A percentile compares a stretch with the other conserved stretches of the same genome.
phyloP scores from a whole-genome alignment of 2,888 invertebrate species.

The Catocala nupta region DNA sequence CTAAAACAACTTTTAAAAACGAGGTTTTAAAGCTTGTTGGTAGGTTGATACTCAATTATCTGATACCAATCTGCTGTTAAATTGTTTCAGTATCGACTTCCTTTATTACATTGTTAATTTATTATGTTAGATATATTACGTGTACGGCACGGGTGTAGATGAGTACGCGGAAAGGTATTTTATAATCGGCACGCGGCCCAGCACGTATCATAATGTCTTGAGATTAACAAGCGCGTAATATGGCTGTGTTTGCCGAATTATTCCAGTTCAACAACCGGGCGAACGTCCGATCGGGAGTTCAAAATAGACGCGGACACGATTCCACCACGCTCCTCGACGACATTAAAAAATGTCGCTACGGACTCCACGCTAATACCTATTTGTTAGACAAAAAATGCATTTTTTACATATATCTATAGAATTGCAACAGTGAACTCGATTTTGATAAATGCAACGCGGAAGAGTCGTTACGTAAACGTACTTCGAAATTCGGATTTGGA shows the following conservation, averaged over 20 bases:
- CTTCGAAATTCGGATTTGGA: constrained; percentile 50
- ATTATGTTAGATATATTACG: constrained; percentile 29
- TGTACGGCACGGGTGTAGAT: constrained; percentile 23
- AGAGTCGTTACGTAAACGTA: constrained; percentile 46
- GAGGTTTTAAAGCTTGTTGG: constrained; percentile 35
- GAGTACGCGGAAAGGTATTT: constrained; percentile 56
- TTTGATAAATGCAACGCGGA: constrained; percentile 51
- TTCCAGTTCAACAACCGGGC: constrained; percentile 86
- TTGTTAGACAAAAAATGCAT: constrained; percentile 23
- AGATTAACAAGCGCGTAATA: constrained; percentile 82
- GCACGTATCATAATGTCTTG: constrained; percentile 68
- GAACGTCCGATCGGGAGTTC: constrained; percentile 82
- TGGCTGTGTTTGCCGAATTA: constrained; percentile 86
- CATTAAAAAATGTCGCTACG: constrained; percentile 62
- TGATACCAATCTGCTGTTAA: constrained; percentile 44
- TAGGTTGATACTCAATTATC: constrained; percentile 45
- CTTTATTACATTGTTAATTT: constrained; percentile 33
- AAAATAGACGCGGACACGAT: constrained; percentile 82
- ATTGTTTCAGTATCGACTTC: constrained; percentile 44
- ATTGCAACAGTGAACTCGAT: constrained; percentile 44
- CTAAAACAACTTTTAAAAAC: constrained; percentile 52
- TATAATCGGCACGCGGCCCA: constrained; percentile 62
- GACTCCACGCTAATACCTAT: constrained; percentile 24
- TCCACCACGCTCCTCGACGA: constrained; percentile 65
- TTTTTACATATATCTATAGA: constrained; percentile 15